Base-by-base conservation (phyloP, 2,888 invertebrate genomes). In the Cinara cedri region DNA sequence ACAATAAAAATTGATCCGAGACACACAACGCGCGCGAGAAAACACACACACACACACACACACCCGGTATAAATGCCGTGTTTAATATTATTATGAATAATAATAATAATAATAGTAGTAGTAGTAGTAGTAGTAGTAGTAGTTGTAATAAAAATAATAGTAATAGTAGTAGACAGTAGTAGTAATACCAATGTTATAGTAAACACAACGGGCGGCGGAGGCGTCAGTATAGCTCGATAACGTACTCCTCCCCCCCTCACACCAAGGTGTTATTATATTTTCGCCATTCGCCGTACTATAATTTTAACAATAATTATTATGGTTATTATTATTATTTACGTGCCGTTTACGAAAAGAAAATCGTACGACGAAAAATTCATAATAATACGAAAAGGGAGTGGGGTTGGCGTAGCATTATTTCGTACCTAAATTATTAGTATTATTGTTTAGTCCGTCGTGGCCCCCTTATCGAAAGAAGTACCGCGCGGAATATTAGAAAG, bases 1-100 rank as follows among this genome's bases (percentile, higher is more conserved):
- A 70, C 68, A 78, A 78, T 78, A 78, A 78, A 78, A 78, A 78
- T 78, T 78, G 76, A 78, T 78, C 68, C 60, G 57, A 68, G 76
- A 66, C 76, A 60, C 60, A 49, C 51, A 14, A 24, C 65, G 42
- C 63, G 51, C 44, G 55, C 46, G 46, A 24, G 55, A 65, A 55
- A 66, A 65, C n/a, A 19, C 44, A 11, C 34, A 42, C 70, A 14
- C 55, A 54, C 19, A 8, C 74, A 54, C 44, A 21, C 21, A n/a
- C 34, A n/a, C 26, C 49, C 16, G 16, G 49, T 49, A 66, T 49
- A 49, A 54, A 19, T 16, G 11, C 6, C 70, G 21, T n/a, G 16
- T 65, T 57, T 71, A 71, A 71, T 71, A 66, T 49, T 51, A 49
- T 66, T 24, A 34, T 4, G 3, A 34, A 6, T 34, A 34, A 6